These are phyloP conservation scores for Lacanobia oleracea DNA, from an alignment of 2,888 invertebrate species.

Conservation along the genomic window DNA sequence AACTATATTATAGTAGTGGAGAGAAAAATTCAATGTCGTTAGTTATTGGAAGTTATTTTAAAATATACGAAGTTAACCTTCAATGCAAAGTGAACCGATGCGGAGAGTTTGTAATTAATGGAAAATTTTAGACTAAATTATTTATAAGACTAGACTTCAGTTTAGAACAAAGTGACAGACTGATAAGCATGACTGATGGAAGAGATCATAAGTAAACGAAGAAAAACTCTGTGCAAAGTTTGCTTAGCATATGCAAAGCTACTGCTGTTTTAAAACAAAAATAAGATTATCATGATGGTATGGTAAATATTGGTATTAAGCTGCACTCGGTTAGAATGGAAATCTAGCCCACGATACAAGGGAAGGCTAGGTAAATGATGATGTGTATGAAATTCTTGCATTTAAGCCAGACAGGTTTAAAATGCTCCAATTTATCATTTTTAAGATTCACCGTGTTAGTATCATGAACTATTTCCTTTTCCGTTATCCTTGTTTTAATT, in stretches of 20 bases:
- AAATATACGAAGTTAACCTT: constrained; percentile 42
- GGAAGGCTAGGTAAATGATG: too few species aligned
- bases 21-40: neutral
- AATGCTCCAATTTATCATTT: neutral
- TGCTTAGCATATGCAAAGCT: neutral
- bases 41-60: constrained; percentile 14
- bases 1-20: too few species aligned
- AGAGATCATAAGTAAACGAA: constrained; percentile 4
- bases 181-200: constrained; percentile 38
- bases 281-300: neutral
- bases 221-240: constrained; percentile 7
- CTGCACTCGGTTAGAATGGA: too few species aligned
- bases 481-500: constrained; percentile 8
- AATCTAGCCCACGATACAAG: too few species aligned
- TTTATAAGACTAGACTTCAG: constrained; percentile 9
- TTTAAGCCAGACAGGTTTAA: neutral
- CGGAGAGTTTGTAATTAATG: constrained; percentile 36
- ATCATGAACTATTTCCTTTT: constrained; percentile 16
- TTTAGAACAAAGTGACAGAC: constrained; percentile 20
- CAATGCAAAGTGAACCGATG: constrained; percentile 14
- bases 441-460: neutral
- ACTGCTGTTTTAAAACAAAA: neutral
- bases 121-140: constrained; percentile 22
- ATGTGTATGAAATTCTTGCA: neutral
- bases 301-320: too few species aligned